A percentile compares a stretch with the other conserved stretches of the same genome.
Evolutionary conservation across 2,888 invertebrate genomes (phyloP).

Genomic region (Tetragonisca angustula): DNA sequence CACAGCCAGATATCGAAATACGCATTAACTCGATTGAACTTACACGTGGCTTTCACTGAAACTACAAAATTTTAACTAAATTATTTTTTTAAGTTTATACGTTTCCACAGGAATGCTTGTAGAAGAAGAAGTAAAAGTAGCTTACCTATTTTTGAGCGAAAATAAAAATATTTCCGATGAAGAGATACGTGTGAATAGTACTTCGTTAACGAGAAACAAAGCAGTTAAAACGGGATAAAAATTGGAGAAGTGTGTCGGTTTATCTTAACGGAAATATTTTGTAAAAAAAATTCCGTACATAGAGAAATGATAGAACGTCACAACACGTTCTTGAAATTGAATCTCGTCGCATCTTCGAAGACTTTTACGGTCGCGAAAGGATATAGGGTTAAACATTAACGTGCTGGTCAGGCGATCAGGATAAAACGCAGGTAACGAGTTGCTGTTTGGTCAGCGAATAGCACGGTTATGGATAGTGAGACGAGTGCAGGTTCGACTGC

Average conservation of each 20-base stretch:
- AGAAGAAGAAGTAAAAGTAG: no score
- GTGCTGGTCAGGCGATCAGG: no score
- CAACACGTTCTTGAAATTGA: not conserved
- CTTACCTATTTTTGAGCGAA: no score
- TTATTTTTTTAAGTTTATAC: no score
- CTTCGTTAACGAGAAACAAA: not conserved
- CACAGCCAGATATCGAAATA: not conserved
- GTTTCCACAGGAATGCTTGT: no score
- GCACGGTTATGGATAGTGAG: not conserved
- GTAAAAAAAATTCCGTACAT: no score
- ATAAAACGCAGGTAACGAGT: conserved; percentile 2
- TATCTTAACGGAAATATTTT: no score
- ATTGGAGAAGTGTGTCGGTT: no score
- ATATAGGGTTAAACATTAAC: conserved; percentile 5
- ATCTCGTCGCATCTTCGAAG: not conserved
- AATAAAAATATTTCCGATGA: no score
- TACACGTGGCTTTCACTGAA: not conserved
- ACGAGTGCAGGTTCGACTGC: conserved; percentile 24
- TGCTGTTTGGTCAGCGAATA: conserved; percentile 29
- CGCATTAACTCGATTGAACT: not conserved
- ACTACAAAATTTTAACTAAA: no score
- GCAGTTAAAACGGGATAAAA: not conserved
- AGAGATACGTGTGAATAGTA: no score
- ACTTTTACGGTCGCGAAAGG: not conserved
- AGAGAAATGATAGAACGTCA: not conserved